Evolutionary conservation across 2,113 vertebrate genomes (phyloP), one percentile per base, ranked within the genome.

Genomic region (Ceyx cyanopectus): DNA sequence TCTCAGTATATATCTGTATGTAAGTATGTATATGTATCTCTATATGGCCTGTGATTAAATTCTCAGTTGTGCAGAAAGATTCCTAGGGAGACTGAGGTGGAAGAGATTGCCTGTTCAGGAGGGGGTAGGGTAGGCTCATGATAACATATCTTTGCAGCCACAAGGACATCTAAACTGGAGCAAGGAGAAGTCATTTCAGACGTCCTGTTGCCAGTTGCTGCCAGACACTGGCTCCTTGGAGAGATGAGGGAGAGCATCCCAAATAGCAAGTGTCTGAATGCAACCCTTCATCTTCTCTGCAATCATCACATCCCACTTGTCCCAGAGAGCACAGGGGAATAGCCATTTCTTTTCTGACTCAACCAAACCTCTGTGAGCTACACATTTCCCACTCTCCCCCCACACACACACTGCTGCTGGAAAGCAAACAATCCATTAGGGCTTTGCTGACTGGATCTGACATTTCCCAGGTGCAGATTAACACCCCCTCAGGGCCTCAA

Each of bases 401-500:
- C 3, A 16, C 45, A 18, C 45, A 8, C 45, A 18, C 45, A 46
- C 46, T 23, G 4, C 81, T 87, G 68, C 57, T 43, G 66, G 43
- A 87, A 93, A 76, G 66, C 85, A 91, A 79, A 65, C 81, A 89
- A 85, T 87, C 93, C 91, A 82, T 94, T 93, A 89, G 78, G 84
- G 84, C 50, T 89, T 27, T 0, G 2, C 89, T 94, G 89, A 91
- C 74, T 76, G 91, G 78, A 91, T 82, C 45, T 96, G 95, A 96
- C 95, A 89, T 92, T 94, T 93, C 95, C 93, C 95, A 96, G 95
- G 94, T 94, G 95, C 61, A 73, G 89, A 93, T 94, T 89, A 87
- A 95, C 94, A 91, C n/a, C 70, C 87, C 78, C 87, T 27, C 9
- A 4, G 84, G 95, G 74, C 22, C 43, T 70, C 9, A 6, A 12